These are phyloP conservation scores for Enteromius mattozi DNA, from an alignment of 2,797 vertebrate genomes.

Conservation along the genomic window DNA sequence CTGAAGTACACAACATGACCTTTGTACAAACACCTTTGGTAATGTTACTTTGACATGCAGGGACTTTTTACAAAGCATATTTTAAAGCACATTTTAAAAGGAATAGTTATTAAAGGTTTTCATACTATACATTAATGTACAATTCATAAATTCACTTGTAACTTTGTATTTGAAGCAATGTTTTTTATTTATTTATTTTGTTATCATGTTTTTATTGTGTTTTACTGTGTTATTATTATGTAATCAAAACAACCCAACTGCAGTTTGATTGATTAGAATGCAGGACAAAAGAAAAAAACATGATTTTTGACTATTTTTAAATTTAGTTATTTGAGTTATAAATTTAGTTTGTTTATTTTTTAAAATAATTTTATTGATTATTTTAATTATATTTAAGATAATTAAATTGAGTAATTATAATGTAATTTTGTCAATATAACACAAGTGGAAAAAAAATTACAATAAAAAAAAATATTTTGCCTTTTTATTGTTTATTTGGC, in stretches of 20 bases:
- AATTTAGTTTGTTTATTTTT: too few species aligned
- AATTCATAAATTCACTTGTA: not conserved
- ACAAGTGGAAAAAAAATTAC: not conserved
- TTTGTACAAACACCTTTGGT: not conserved
- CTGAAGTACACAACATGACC: not conserved
- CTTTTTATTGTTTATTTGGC: not conserved
- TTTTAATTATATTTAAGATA: not conserved
- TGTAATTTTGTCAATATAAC: not conserved
- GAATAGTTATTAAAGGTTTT: not conserved
- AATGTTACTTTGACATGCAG: not conserved
- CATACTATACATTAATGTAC: not conserved
- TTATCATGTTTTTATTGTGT: not conserved
- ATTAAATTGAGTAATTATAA: too few species aligned
- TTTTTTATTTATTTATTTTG: not conserved
- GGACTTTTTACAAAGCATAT: not conserved
- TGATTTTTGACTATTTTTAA: too few species aligned
- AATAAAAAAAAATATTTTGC: not conserved
- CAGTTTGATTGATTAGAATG: too few species aligned
- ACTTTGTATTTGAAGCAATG: too few species aligned
- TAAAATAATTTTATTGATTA: not conserved
- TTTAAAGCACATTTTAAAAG: not conserved
- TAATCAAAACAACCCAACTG: not conserved
- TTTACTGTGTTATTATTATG: not conserved
- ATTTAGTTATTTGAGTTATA: too few species aligned
- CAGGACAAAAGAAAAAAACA: too few species aligned